Evolutionary conservation across 2,888 invertebrate genomes (phyloP).

Genomic region (Caenorhabditis sp.): DNA sequence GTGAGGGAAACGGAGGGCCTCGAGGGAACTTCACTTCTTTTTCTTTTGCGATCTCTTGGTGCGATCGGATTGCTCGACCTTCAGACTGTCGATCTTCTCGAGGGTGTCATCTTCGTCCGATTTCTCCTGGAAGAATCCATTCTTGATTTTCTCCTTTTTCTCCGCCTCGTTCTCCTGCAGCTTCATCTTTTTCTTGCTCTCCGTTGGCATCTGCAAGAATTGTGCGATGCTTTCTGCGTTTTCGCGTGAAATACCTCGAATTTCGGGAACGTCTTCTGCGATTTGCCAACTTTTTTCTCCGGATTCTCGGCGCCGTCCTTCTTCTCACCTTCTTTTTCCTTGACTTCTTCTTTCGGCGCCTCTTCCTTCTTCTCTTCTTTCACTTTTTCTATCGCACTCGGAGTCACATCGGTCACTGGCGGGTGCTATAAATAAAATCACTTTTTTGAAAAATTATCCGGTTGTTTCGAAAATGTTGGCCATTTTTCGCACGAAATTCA

Average conservation of each 20-base stretch:
- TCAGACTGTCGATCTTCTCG: conserved; percentile 50
- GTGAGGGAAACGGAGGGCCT: no score
- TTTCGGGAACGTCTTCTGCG: conserved; percentile 3
- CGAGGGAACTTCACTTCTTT: conserved; percentile 4
- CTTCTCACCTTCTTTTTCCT: background rate
- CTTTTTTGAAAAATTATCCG: background rate
- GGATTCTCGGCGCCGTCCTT: background rate
- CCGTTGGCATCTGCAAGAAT: conserved; percentile 18
- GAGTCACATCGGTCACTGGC: background rate
- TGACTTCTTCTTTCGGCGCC: background rate
- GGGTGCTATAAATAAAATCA: no score
- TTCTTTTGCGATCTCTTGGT: conserved; percentile 22
- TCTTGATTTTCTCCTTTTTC: conserved; percentile 48
- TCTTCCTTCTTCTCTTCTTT: background rate
- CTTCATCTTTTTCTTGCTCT: conserved; percentile 28
- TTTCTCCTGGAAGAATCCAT: conserved; percentile 56
- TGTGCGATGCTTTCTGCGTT: background rate
- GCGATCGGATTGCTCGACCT: conserved; percentile 37
- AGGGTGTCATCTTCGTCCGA: conserved; percentile 57
- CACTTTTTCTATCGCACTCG: background rate
- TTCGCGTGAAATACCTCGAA: background rate
- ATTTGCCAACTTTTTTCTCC: background rate
- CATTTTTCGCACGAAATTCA: no score
- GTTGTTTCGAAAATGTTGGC: background rate
- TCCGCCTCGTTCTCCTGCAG: conserved; percentile 42